phyloP scores from a whole-genome alignment of 1,140 invertebrate genomes.

The Calliphora vicina region DNA sequence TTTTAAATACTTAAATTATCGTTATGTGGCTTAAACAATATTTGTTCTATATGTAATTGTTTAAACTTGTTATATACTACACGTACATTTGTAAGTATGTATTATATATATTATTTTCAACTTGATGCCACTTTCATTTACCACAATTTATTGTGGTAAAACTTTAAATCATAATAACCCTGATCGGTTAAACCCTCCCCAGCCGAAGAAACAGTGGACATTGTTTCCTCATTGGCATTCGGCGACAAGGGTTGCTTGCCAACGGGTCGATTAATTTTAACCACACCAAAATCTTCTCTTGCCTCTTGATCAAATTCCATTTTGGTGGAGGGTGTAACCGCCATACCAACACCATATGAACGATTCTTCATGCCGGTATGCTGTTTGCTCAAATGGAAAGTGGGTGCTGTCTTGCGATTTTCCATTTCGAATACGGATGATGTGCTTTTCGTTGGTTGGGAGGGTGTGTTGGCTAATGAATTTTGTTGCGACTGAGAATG shows the following conservation, averaged over 20 bases:
- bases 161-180: constrained; percentile 71
- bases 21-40: neutral
- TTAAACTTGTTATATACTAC: too few relatives aligned
- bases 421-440: neutral
- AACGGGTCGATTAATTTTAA: constrained; percentile 59
- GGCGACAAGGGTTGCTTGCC: constrained; percentile 49
- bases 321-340: constrained; percentile 57
- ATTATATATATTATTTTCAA: too few relatives aligned
- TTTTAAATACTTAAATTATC: neutral
- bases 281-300: constrained; percentile 57
- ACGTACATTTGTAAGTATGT: too few relatives aligned
- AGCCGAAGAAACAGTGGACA: constrained; percentile 51
- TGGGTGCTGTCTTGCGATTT: constrained; percentile 41
- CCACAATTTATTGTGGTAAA: constrained; percentile 72
- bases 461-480: neutral
- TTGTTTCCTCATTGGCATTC: constrained; percentile 44
- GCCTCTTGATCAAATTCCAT: constrained; percentile 61
- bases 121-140: too few relatives aligned
- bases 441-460: neutral
- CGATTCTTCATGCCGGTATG: constrained; percentile 62
- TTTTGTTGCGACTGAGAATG: neutral
- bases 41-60: neutral
- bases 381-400: constrained; percentile 60
- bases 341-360: constrained; percentile 58
- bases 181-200: constrained; percentile 65